Conservation (phyloP, 30 jellyfish, hydroid and myxozoan genomes). For the Hydra vulgaris region DNA sequence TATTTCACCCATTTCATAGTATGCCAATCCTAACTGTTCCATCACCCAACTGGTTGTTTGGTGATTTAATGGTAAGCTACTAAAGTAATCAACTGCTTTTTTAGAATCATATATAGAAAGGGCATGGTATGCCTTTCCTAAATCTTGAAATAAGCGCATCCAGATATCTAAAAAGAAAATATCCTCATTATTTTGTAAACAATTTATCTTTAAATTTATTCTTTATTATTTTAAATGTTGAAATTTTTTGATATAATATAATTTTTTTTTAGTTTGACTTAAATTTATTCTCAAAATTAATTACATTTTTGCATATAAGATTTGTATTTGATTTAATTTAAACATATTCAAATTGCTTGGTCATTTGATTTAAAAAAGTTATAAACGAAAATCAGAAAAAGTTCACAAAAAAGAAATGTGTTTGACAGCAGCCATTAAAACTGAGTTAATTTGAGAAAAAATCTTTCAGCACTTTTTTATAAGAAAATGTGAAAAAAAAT, state of each 20-base stretch:
- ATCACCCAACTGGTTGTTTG: constrained; percentile 77
- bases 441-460: too few species aligned
- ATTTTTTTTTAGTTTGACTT: neutral
- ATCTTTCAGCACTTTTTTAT: too few species aligned
- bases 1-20: constrained; percentile 71
- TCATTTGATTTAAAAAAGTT: too few species aligned
- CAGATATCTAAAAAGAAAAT: constrained; percentile 50
- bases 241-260: constrained; percentile 5
- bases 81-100: constrained; percentile 56
- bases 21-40: constrained; percentile 84
- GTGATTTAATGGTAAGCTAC: constrained; percentile 67
- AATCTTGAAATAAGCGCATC: constrained; percentile 66
- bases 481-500: too few species aligned
- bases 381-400: too few species aligned
- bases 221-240: too few species aligned
- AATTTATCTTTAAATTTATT: constrained; percentile 5
- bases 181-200: neutral
- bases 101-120: constrained; percentile 56
- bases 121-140: constrained; percentile 85
- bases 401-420: too few species aligned
- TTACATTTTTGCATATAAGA: too few species aligned
- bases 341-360: too few species aligned
- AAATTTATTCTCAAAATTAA: too few species aligned
- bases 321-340: too few species aligned
- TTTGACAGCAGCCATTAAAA: too few species aligned